Base-by-base conservation (phyloP, 2,888 invertebrate species). In the Pseudanteris insignis region DNA sequence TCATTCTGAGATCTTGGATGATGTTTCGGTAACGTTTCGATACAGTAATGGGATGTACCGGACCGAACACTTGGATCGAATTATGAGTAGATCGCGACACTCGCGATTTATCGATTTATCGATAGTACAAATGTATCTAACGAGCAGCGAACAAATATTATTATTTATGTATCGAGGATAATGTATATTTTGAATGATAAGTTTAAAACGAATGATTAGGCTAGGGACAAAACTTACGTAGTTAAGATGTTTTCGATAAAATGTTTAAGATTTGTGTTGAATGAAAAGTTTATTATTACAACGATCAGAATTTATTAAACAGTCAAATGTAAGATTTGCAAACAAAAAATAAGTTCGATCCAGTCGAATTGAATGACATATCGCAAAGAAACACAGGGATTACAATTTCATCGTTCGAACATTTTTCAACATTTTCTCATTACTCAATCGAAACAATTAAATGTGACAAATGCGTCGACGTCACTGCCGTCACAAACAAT, bases 401-500 rank as follows among this genome's bases (percentile, higher is more conserved):
- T n/a, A n/a, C n/a, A n/a, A n/a, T n/a, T n/a, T n/a, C n/a, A n/a
- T n/a, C n/a, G n/a, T n/a, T n/a, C n/a, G n/a, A n/a, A n/a, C n/a
- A 18, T 44, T 37, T 8, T 14, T 37, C 5, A 37, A 21, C 11
- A 46, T 40, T 46, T 46, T 54, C 46, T 54, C 46, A 54, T 46
- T 40, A 46, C 46, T 46, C 15, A 46, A 54, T 54, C 40, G 46
- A 54, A 40, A 40, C 34, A 29, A 26, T 30, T 3, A 47, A 28
- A 30, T 36, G 47, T 41, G 57, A 44, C 30, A 38, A 43, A 37
- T n/a, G n/a, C n/a, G 32, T 43, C 33, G 51, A 46, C 18, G 58
- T 51, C 43, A 46, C 44, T 46, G 58, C 58, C 58, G 58, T 59
- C 58, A 59, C 46, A 51, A 50, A 43, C 29, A 44, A 32, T 33